phyloP scores from a whole-genome alignment of 2,888 invertebrate genomes.

The Schizotus pectinicornis region DNA sequence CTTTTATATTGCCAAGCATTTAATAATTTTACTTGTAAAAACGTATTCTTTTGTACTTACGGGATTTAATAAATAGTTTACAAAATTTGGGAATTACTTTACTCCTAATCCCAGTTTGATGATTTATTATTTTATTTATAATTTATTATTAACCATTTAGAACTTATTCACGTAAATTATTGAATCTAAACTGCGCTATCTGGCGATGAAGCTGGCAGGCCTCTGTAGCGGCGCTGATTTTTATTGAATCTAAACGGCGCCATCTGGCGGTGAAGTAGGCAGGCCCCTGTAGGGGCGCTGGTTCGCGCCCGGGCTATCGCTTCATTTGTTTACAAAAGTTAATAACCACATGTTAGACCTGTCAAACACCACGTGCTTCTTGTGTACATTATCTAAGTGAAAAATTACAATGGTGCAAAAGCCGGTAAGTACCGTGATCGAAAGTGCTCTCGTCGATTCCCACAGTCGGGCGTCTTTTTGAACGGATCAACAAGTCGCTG shows the following conservation, averaged over 20 bases:
- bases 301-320: conserved; percentile 5
- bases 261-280: conserved; percentile 1
- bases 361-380: conserved; percentile 42
- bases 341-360: conserved; percentile 38
- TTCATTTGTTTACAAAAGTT: conserved; percentile 30
- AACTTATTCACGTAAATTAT: too few relatives aligned
- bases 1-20: background rate
- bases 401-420: conserved; percentile 8
- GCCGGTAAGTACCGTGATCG: conserved; percentile 4
- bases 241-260: background rate
- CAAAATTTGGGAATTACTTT: too few relatives aligned
- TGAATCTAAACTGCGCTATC: conserved; percentile 6
- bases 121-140: too few relatives aligned
- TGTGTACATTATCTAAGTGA: conserved; percentile 22
- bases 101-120: too few relatives aligned
- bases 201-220: background rate
- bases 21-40: background rate
- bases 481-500: conserved; percentile 51
- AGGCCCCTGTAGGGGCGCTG: background rate
- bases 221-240: background rate
- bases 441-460: too few relatives aligned
- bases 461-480: conserved; percentile 34
- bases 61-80: too few relatives aligned
- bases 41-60: conserved; percentile 4
- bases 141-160: too few relatives aligned